A percentile compares a stretch with the other conserved stretches of the same genome.
Conservation (phyloP, 2,797 vertebrate genomes). For the Hybognathus amarus region DNA sequence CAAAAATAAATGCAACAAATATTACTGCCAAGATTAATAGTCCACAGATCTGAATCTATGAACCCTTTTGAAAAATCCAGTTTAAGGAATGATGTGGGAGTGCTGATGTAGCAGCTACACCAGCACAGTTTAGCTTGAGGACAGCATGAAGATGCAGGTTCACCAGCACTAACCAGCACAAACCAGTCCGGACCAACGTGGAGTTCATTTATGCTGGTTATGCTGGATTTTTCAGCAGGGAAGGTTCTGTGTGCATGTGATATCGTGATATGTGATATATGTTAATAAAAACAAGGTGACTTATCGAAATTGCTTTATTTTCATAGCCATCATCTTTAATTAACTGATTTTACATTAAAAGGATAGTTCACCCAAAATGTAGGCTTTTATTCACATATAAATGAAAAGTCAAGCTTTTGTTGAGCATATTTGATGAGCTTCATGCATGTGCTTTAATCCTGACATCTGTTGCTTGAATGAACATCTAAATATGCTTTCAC, state of each 20-base stretch:
- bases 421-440: neutral
- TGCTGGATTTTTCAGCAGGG: neutral
- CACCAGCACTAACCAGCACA: neutral
- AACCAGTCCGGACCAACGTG: neutral
- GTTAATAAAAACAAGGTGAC: conserved; percentile 10
- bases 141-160: neutral
- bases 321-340: neutral
- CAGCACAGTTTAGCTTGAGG: neutral
- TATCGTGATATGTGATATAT: neutral
- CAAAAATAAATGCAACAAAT: too few relatives aligned
- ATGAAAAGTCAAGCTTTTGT: neutral
- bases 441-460: neutral
- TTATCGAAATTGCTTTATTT: neutral
- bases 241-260: conserved; percentile 5
- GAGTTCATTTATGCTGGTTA: neutral
- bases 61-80: neutral
- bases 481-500: neutral
- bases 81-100: neutral
- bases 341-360: neutral
- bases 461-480: neutral
- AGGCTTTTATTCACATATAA: too few relatives aligned
- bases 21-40: neutral
- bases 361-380: neutral
- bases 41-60: neutral
- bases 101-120: neutral